These are phyloP conservation scores for Drosophila tropicalis DNA, from an alignment of 1,140 invertebrate genomes.

Conservation along the genomic window DNA sequence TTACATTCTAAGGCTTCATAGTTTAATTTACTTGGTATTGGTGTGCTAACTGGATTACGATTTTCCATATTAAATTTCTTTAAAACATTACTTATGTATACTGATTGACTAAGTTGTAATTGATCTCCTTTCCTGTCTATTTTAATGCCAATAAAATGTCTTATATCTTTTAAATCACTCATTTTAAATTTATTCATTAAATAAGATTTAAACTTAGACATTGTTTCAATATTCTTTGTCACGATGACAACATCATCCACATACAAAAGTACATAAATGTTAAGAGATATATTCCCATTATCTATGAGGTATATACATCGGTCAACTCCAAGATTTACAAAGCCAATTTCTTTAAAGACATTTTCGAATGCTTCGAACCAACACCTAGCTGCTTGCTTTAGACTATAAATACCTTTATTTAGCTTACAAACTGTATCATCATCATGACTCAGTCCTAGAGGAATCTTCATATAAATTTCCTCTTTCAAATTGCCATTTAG, in stretches of 20 bases:
- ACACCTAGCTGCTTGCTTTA: no score
- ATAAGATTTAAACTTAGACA: constrained; percentile 10
- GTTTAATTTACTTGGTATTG: constrained; percentile 15
- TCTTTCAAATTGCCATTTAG: no score
- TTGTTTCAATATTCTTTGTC: no score
- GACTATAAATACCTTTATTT: no score
- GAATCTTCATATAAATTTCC: no score
- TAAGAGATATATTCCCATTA: not conserved
- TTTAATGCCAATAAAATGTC: constrained; percentile 22
- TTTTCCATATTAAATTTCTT: not conserved
- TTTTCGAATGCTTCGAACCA: no score
- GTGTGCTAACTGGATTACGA: constrained; percentile 13
- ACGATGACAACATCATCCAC: constrained; percentile 1
- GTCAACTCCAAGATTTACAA: not conserved
- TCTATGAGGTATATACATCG: no score
- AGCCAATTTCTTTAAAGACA: no score
- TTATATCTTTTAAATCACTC: constrained; percentile 8
- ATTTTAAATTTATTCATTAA: not conserved
- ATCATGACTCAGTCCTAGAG: no score
- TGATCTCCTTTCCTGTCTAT: not conserved
- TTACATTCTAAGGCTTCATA: constrained; percentile 8
- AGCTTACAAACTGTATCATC: no score
- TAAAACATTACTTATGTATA: constrained; percentile 16
- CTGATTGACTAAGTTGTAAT: constrained; percentile 21
- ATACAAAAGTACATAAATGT: constrained; percentile 8